These are phyloP conservation scores for Ianthella basta DNA, from an alignment of 37 sponge, comb jelly and placozoan species.

Conservation along the genomic window DNA sequence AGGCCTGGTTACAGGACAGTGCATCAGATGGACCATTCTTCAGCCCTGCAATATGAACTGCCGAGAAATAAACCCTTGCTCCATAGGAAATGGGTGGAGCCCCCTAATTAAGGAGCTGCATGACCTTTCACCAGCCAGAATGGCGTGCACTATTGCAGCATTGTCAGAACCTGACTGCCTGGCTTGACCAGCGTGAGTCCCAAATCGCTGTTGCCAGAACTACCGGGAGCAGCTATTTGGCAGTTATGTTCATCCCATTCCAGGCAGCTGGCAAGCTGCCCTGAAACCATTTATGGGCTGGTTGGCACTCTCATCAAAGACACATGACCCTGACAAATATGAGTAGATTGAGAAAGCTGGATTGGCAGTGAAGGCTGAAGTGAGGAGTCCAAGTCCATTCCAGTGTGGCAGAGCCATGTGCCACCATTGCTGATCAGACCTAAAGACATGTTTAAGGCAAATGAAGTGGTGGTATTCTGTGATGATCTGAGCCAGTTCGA, in stretches of 20 bases:
- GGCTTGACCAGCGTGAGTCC: no score
- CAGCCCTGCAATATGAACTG: background rate
- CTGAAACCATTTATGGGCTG: background rate
- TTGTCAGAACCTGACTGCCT: background rate
- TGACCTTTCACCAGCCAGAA: background rate
- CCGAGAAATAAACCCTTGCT: background rate
- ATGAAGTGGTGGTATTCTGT: background rate
- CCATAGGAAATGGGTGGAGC: background rate
- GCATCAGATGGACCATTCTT: background rate
- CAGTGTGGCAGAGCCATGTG: no score
- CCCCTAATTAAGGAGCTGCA: background rate
- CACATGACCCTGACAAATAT: background rate
- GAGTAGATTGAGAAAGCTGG: background rate
- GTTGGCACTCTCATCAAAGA: background rate
- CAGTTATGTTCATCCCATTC: background rate
- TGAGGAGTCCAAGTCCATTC: no score
- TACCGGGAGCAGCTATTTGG: background rate
- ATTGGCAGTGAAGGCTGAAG: background rate
- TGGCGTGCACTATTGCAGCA: background rate
- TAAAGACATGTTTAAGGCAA: no score
- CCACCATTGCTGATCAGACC: no score
- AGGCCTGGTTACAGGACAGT: background rate
- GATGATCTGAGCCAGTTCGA: background rate
- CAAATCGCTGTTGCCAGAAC: no score
- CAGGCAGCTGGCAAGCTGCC: background rate